Conservation (phyloP, 2,113 vertebrate genomes). For the Alaudala cheleensis region DNA sequence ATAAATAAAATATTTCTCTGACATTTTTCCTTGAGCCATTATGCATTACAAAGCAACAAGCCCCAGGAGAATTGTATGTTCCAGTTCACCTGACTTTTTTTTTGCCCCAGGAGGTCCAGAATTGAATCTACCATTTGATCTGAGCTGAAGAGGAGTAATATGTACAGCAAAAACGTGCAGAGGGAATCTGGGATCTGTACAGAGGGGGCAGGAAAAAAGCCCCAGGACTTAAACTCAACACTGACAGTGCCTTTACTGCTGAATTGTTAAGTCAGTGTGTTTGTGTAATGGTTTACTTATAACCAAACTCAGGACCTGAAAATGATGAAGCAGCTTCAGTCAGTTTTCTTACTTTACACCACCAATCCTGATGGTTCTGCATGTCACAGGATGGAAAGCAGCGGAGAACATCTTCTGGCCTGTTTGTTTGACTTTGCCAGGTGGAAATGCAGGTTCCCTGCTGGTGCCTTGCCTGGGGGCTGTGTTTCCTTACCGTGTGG, state of each 20-base stretch:
- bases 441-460: not conserved
- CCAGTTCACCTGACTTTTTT: not conserved
- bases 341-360: not conserved
- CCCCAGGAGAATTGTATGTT: rapidly evolving
- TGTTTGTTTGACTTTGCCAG: rapidly evolving
- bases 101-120: not conserved
- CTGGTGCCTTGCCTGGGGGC: too few relatives aligned
- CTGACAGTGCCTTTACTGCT: not conserved
- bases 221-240: not conserved
- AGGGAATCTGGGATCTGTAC: not conserved
- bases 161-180: not conserved
- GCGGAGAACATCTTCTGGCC: rapidly evolving
- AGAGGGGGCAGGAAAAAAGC: not conserved
- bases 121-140: not conserved
- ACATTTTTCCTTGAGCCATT: not conserved
- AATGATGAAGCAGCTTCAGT: not conserved
- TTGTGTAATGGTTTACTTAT: not conserved
- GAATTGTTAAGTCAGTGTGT: not conserved
- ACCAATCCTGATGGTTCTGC: rapidly evolving
- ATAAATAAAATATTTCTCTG: not conserved
- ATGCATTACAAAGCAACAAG: not conserved
- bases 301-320: not conserved
- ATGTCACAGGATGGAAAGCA: rapidly evolving
- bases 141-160: not conserved
- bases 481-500: constrained; percentile 83